Evolutionary conservation across 2,888 invertebrate genomes (phyloP), one percentile per base, ranked within the genome.

Genomic region (Leucozona laternaria): DNA sequence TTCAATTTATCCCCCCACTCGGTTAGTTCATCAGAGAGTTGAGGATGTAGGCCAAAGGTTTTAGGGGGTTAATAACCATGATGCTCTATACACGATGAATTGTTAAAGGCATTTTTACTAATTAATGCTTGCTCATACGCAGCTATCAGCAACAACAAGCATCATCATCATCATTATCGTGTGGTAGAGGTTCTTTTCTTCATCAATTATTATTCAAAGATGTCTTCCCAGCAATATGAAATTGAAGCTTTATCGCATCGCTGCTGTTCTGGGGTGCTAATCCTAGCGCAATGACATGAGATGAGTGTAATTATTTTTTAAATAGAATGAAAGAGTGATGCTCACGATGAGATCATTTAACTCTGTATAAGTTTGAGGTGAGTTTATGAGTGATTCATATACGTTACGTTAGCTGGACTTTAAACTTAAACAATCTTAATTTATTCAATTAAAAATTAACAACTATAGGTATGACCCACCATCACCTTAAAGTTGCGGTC

Each of bases 21-120:
- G 4, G 13, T 31, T 37, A 37, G 31, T 66, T 43, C 17, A 53
- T 53, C 50, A 22, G 20, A 53, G 20, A n/a, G n/a, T n/a, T n/a
- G n/a, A 34, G 15, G 22, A 66, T 53, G 34, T 68, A 53, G 68
- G 68, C 25, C 53, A 68, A 53, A 68, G 68, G 68, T 68, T 53
- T 60, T 34, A 2, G 4, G 48, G 48, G 68, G 68, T 68, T 68
- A 68, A 50, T 68, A 53, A 68, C 68, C 34, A 68, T 37, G n/a
- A 68, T 53, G 15, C 66, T 15, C n/a, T n/a, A n/a, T n/a, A n/a
- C 53, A 25, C 20, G 34, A 68, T 68, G 50, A 68, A 34, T 68
- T 31, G 50, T 50, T 45, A 34, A 34, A 68, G 50, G 48, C 50
- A 68, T 68, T 53, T 66, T 50, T 15, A 66, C 50, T 66, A 66